Percentiles rank a stretch among this genome's conserved stretches.
These are phyloP conservation scores for Pyralis farinalis DNA, from an alignment of 2,888 invertebrate species.

Conservation along the genomic window DNA sequence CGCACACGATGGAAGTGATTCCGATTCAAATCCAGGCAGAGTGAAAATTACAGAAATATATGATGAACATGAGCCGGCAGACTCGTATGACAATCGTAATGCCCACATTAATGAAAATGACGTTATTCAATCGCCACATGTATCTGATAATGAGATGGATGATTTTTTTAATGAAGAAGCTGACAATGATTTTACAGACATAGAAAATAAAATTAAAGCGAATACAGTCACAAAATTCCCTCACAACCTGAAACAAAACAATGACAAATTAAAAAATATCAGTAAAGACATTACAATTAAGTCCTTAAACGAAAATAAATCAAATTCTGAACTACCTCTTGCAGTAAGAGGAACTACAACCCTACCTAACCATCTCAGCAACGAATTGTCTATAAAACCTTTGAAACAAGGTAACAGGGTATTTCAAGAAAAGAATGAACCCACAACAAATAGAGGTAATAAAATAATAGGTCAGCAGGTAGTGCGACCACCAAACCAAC, in stretches of 20 bases:
- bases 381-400: slow-evolving; percentile 37
- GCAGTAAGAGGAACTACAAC: slow-evolving; percentile 19
- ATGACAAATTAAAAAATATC: slow-evolving; percentile 38
- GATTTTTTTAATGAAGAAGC: slow-evolving; percentile 28
- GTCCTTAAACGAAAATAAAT: slow-evolving; percentile 25
- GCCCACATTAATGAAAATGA: slow-evolving; percentile 26
- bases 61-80: slow-evolving; percentile 34
- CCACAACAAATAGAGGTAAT: slow-evolving; percentile 18
- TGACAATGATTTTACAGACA: slow-evolving; percentile 33
- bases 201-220: slow-evolving; percentile 39
- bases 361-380: slow-evolving; percentile 27
- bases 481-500: slow-evolving; percentile 25
- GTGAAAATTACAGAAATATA: slow-evolving; percentile 56
- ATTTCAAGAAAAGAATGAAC: slow-evolving; percentile 20
- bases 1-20: slow-evolving; percentile 31
- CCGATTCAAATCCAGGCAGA: slow-evolving; percentile 36
- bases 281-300: slow-evolving; percentile 49
- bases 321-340: slow-evolving; percentile 15
- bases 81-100: slow-evolving; percentile 26
- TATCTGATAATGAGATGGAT: slow-evolving; percentile 41
- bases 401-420: slow-evolving; percentile 29
- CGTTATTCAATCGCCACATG: slow-evolving; percentile 47
- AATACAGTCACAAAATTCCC: slow-evolving; percentile 31
- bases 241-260: slow-evolving; percentile 22
- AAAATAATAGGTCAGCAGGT: slow-evolving; percentile 16